Evolutionary conservation across 2,888 invertebrate genomes (phyloP).

Genomic region (Drosophila longiperda): DNA sequence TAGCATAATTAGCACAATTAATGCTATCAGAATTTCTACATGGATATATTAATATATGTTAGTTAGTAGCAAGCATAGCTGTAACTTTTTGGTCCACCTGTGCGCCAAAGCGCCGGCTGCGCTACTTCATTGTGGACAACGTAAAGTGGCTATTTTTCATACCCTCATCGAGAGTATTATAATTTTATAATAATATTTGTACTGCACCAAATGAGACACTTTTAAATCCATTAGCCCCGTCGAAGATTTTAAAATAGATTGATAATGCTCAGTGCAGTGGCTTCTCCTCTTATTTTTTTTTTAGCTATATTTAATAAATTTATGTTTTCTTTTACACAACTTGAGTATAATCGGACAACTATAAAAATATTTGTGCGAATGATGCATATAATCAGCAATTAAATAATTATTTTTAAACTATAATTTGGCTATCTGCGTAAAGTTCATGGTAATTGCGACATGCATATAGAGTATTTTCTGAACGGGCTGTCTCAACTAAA

Average conservation of each 20-base stretch:
- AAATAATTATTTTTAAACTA: background rate
- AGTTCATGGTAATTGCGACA: background rate
- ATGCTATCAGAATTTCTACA: background rate
- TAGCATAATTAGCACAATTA: background rate
- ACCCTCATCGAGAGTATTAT: constrained; percentile 4
- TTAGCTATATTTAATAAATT: background rate
- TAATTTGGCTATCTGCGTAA: background rate
- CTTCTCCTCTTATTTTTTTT: too few species aligned
- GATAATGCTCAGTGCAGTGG: background rate
- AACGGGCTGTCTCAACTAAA: background rate
- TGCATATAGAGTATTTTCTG: background rate
- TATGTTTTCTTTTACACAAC: background rate
- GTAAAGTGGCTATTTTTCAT: constrained; percentile 31
- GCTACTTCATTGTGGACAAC: constrained; percentile 35
- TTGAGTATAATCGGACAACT: background rate
- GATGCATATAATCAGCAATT: background rate
- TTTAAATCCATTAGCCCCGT: background rate
- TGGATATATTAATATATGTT: background rate
- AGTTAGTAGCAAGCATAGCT: too few species aligned
- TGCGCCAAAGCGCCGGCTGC: constrained; percentile 32
- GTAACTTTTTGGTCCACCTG: constrained; percentile 27
- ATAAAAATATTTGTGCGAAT: background rate
- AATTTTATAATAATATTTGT: background rate
- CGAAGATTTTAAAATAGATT: background rate
- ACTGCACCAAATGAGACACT: background rate